A percentile compares a stretch with the other conserved stretches of the same genome.
Evolutionary conservation across 2,888 invertebrate genomes (phyloP).

Genomic region (Rhogogaster chlorosoma): DNA sequence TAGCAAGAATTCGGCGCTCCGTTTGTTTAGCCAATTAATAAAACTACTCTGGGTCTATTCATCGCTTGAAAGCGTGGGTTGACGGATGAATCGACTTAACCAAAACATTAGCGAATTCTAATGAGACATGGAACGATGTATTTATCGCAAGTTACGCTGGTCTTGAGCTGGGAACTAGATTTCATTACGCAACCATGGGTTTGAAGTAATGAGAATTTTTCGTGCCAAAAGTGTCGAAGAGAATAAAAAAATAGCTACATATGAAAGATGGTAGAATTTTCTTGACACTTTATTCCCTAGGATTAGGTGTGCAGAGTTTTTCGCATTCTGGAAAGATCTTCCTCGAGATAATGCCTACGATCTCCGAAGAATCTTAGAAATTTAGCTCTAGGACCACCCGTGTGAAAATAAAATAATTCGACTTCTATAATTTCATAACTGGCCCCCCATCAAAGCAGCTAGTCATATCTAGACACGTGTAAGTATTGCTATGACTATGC

Average conservation of each 20-base stretch:
- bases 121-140: neutral
- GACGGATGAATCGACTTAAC: slow-evolving; percentile 1
- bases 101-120: slow-evolving; percentile 3
- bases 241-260: neutral
- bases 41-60: neutral
- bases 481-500: neutral
- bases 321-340: neutral
- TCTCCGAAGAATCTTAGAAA: neutral
- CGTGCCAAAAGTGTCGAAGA: neutral
- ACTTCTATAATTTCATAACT: neutral
- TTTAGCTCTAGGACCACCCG: neutral
- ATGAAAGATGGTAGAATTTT: neutral
- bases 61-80: neutral
- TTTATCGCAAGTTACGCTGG: neutral
- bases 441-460: neutral
- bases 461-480: neutral
- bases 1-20: neutral
- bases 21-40: slow-evolving; percentile 15
- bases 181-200: neutral
- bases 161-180: neutral
- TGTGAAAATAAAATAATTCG: slow-evolving; percentile 12
- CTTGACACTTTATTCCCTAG: neutral
- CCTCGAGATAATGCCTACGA: neutral
- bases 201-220: neutral
- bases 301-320: neutral